Percentiles rank a stretch among this genome's conserved stretches.
Evolutionary conservation across 2,797 vertebrate species (phyloP).

Genomic region (Chiloscyllium punctatum): DNA sequence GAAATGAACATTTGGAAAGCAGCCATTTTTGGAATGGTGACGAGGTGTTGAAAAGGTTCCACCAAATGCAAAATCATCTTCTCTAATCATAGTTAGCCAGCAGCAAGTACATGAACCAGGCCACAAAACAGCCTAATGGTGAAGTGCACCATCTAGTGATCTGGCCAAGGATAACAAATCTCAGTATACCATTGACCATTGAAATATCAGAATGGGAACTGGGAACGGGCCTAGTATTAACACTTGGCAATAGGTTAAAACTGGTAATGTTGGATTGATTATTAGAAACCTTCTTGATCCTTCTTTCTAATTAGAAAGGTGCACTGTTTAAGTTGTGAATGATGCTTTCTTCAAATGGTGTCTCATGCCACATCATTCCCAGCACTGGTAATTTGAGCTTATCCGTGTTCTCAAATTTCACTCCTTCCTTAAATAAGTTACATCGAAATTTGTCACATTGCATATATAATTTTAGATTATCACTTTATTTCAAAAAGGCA

Average conservation of each 20-base stretch:
- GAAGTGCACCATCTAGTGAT: neutral
- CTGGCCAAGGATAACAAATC: neutral
- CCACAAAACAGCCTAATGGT: neutral
- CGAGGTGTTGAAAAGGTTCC: neutral
- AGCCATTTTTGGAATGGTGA: neutral
- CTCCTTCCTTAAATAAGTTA: neutral
- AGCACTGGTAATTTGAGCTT: neutral
- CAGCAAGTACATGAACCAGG: neutral
- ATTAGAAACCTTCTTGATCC: neutral
- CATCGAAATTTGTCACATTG: neutral
- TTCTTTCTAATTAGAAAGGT: neutral
- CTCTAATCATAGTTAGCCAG: neutral
- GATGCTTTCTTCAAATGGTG: neutral
- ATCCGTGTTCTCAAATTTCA: neutral
- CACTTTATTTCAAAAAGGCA: neutral
- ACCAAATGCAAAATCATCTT: neutral
- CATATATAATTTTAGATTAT: neutral
- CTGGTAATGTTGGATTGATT: neutral
- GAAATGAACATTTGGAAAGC: neutral
- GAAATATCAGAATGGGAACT: neutral
- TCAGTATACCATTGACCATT: neutral
- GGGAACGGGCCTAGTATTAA: neutral
- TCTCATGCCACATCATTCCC: neutral
- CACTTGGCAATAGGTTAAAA: neutral
- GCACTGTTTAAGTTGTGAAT: neutral